These are phyloP conservation scores for Lytechinus pictus DNA, from an alignment of 35 echinoderm and acorn worm genomes.

Conservation along the genomic window DNA sequence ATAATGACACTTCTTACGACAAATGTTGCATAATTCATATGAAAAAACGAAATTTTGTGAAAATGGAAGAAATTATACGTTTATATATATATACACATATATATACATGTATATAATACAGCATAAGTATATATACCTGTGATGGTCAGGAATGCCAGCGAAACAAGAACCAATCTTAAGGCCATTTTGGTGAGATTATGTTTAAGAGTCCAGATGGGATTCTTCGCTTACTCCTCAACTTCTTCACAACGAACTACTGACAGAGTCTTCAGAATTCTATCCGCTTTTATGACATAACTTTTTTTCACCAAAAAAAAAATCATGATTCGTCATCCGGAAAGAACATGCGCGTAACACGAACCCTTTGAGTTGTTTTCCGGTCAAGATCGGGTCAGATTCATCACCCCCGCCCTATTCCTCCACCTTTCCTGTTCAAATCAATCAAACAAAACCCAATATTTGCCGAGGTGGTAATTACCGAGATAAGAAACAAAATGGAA, in stretches of 20 bases:
- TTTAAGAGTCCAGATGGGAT: background rate
- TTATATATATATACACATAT: background rate
- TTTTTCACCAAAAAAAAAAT: background rate
- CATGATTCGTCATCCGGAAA: background rate
- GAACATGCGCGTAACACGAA: background rate
- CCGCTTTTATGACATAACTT: background rate
- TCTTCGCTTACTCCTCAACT: background rate
- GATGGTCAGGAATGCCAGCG: background rate
- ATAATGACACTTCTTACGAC: too few species aligned
- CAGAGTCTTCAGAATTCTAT: background rate
- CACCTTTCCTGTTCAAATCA: background rate
- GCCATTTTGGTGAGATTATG: background rate
- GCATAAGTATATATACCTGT: background rate
- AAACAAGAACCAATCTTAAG: background rate
- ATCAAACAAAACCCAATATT: background rate
- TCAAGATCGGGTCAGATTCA: background rate
- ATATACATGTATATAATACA: background rate
- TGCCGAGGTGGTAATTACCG: background rate
- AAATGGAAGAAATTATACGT: background rate
- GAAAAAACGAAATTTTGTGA: too few species aligned
- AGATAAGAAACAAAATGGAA: background rate
- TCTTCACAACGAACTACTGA: background rate
- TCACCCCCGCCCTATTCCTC: background rate
- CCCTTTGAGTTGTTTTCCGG: background rate
- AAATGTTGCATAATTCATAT: background rate